Percentiles rank a stretch among this genome's conserved stretches.
Conservation (phyloP, 2,797 vertebrate genomes). For the Pteropus rufus region DNA sequence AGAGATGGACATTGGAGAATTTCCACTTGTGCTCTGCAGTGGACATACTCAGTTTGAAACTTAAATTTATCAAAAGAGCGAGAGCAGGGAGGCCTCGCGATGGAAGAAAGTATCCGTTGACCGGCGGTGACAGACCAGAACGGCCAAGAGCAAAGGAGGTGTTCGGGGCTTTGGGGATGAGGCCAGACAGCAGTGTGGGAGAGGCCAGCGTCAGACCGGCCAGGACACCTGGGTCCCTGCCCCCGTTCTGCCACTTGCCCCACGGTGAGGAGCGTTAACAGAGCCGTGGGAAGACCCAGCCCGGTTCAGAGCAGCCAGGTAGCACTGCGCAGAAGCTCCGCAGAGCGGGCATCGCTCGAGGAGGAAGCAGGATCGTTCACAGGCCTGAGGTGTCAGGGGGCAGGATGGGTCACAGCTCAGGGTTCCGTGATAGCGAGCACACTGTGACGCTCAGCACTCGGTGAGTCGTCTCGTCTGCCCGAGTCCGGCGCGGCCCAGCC, state of each 20-base stretch:
- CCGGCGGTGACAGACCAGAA: accelerated
- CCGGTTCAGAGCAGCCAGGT: accelerated
- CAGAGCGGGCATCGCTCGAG: accelerated
- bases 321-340: accelerated
- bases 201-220: not conserved
- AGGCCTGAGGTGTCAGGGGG: accelerated
- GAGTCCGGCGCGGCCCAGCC: accelerated
- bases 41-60: not conserved
- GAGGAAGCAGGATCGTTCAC: accelerated
- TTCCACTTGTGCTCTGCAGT: accelerated
- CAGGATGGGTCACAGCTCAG: accelerated
- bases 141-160: accelerated
- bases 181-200: no score
- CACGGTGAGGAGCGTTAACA: accelerated
- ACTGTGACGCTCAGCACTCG: accelerated
- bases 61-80: not conserved
- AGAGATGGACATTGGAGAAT: not conserved
- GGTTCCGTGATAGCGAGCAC: no score
- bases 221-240: accelerated
- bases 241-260: not conserved
- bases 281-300: accelerated
- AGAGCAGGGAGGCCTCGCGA: accelerated
- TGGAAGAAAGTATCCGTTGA: accelerated
- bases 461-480: accelerated
- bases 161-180: accelerated